Base-by-base conservation (phyloP, 92 coral and sea anemone genomes). In the Parazoanthus atlanticus region DNA sequence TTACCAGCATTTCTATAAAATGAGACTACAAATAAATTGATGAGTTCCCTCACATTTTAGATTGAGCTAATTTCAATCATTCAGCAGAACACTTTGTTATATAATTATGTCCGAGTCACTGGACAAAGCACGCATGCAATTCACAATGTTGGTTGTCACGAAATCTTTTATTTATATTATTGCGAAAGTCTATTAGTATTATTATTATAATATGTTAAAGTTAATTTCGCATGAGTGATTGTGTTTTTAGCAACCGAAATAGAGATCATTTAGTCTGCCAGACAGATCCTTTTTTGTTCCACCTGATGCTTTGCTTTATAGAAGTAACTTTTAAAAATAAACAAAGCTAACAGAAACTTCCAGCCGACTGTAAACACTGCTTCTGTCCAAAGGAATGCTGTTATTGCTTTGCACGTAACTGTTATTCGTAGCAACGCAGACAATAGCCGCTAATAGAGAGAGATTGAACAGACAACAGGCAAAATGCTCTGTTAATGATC, bases 391-490 rank as follows among this genome's bases (percentile, higher is more conserved):
- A 67, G n/a, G 76, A 70, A 38, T 15, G 76, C 40, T 11, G 79
- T 28, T 70, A 69, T 13, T 30, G 21, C 54, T 11, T 70, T 21
- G 9, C 82, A 84, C 30, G n/a, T 40, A 8, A 70, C n/a, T 84
- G 87, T 84, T 84, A 70, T 84, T 49, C 87, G 52, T 70, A 71
- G 87, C 85, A 81, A 83, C 87, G 46, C 58, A 84, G 40, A 84
- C 78, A 84, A 82, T 15, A 19, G 61, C 10, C 36, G 7, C 58
- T 41, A 16, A 36, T 34, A 38, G 9, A 38, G 33, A 61, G 7
- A 17, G 13, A 19, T 61, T 67, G 12, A 67, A n/a, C 43, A 54
- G 46, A n/a, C 64, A 78, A 46, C 81, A 7, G 16, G 19, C 19
- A 10, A 33, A 77, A 56, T 49, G 43, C 16, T 26, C 31, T 49